Base-by-base conservation (phyloP, 2,888 invertebrate species). In the Cecidostiba fungosa region DNA sequence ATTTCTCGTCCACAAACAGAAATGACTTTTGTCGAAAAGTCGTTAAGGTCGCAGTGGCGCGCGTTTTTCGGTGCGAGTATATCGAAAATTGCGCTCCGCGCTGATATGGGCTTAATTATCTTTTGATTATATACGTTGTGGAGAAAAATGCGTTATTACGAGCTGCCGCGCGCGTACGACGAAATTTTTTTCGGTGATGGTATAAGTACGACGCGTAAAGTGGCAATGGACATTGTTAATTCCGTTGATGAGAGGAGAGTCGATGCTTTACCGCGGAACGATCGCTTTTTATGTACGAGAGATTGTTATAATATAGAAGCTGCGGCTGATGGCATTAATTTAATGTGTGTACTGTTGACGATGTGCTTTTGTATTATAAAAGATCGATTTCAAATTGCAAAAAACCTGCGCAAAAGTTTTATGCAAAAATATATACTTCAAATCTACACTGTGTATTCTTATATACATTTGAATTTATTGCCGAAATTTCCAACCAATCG, bases 81-180 rank as follows among this genome's bases (percentile, higher is more conserved):
- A 72, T 72, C 23, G 23, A 23, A 72, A 72, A 72, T 79, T 79
- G 47, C 54, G 77, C 80, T 47, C 54, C 70, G 59, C 62, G 47
- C 76, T 85, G 77, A 85, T 82, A 82, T 39, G 47, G 39, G 85
- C 79, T 77, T 86, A 83, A 86, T 86, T 80, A 86, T 83, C 74
- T 82, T 85, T 86, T 80, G 79, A 86, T 86, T 86, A 43, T 43
- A 43, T 79, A 82, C 16, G 16, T 23, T 32, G 12, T 43, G 16
- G n/a, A 82, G 43, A 78, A 29, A 23, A 23, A 36, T 62, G 29
- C 62, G 39, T 82, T 66, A 74, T 82, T 73, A 72, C 54, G 66
- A 66, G 29, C 66, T 66, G 66, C 66, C 16, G 66, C 62, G 26
- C 62, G 10, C 23, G 16, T 59, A 59, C 10, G 69, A 72, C 70